phyloP scores from a whole-genome alignment of 2,797 vertebrate genomes.

The Sebastes itinus region DNA sequence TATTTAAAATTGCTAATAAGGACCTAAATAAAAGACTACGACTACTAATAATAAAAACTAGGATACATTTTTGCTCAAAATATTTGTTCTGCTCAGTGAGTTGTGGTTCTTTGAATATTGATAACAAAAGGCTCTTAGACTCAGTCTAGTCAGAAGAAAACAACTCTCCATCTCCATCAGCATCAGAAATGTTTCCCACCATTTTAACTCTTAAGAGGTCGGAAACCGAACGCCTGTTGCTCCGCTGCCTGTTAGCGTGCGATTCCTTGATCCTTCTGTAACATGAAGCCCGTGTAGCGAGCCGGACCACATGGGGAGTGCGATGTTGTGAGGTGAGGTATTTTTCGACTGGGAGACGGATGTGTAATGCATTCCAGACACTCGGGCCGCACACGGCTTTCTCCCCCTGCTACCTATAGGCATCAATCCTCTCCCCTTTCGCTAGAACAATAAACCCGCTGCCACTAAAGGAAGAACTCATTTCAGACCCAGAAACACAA shows the following conservation, averaged over 20 bases:
- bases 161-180: constrained; percentile 28
- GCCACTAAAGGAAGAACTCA: constrained; percentile 72
- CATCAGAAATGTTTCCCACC: constrained; percentile 25
- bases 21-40: too few relatives aligned
- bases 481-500: constrained; percentile 71
- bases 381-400: constrained; percentile 67
- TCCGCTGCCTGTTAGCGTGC: constrained; percentile 69
- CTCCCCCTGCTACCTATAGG: constrained; percentile 79
- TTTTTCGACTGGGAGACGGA: constrained; percentile 76
- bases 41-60: neutral
- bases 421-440: constrained; percentile 84
- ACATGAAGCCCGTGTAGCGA: constrained; percentile 70
- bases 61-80: neutral
- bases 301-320: constrained; percentile 78
- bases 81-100: neutral
- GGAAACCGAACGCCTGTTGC: constrained; percentile 31
- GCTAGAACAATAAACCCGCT: constrained; percentile 81
- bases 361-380: constrained; percentile 83
- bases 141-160: constrained; percentile 11
- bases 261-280: constrained; percentile 76
- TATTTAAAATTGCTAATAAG: too few relatives aligned
- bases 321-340: constrained; percentile 79
- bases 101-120: neutral
- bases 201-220: constrained; percentile 40
- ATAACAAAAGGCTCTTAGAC: neutral